Percentiles rank a stretch among this genome's conserved stretches.
phyloP scores from a whole-genome alignment of 2,888 invertebrate genomes.

The Ochropleura leucogaster region DNA sequence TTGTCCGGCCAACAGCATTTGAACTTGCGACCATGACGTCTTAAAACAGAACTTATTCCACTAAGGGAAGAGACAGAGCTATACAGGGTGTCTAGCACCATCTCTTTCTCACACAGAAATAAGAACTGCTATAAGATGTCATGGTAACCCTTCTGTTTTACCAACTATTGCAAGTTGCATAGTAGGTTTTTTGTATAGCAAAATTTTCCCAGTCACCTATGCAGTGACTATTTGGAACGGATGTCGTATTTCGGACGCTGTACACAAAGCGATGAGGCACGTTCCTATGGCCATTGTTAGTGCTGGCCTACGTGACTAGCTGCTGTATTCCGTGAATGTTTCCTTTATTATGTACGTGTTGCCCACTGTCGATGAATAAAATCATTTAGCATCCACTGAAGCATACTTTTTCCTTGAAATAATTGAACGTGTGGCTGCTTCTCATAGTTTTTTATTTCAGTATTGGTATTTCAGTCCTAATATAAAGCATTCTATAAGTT shows the following conservation, averaged over 20 bases:
- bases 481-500: neutral
- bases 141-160: too few species aligned
- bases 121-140: too few species aligned
- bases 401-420: neutral
- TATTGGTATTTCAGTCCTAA: neutral
- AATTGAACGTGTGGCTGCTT: neutral
- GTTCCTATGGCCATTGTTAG: conserved; percentile 48
- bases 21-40: too few species aligned
- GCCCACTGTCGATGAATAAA: conserved; percentile 8
- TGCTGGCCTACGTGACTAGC: conserved; percentile 46
- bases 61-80: too few species aligned
- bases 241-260: conserved; percentile 15
- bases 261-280: conserved; percentile 36
- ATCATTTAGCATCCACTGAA: neutral
- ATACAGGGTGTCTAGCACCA: too few species aligned
- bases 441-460: neutral
- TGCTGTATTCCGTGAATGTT: conserved; percentile 6
- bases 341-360: conserved; percentile 15
- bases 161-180: neutral
- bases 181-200: neutral
- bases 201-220: neutral
- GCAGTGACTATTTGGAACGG: conserved; percentile 1
- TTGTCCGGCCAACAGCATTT: too few species aligned
- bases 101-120: too few species aligned
- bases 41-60: too few species aligned